A percentile compares a stretch with the other conserved stretches of the same genome.
These are phyloP conservation scores for Sebastes hubbsi DNA, from an alignment of 2,797 vertebrate genomes.

Conservation along the genomic window DNA sequence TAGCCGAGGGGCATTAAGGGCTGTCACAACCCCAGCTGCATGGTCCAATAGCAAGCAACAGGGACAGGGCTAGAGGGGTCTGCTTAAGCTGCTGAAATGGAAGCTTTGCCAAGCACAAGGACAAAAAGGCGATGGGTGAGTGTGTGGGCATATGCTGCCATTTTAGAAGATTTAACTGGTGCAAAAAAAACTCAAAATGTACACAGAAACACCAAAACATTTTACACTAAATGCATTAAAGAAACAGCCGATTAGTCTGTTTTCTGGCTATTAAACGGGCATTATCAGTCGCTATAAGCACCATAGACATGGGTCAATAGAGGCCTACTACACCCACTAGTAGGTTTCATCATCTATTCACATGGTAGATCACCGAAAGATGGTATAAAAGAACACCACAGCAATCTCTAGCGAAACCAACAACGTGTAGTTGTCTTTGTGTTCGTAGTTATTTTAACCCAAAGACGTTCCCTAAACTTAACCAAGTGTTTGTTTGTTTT, in stretches of 20 bases:
- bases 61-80: constrained; percentile 12
- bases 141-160: constrained; percentile 14
- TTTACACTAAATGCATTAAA: neutral
- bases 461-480: too few species aligned
- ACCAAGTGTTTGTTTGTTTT: too few species aligned
- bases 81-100: neutral
- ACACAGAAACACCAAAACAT: neutral
- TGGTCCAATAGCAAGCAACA: constrained; percentile 23
- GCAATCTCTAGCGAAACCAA: too few species aligned
- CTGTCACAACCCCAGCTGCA: constrained; percentile 39
- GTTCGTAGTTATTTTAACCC: too few species aligned
- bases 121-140: constrained; percentile 4
- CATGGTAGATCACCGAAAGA: too few species aligned
- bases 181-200: neutral
- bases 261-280: accelerated
- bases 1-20: neutral
- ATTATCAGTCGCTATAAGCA: too few species aligned
- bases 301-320: too few species aligned
- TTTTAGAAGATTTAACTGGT: constrained; percentile 24
- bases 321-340: too few species aligned
- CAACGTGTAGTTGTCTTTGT: too few species aligned
- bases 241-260: too few species aligned
- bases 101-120: constrained; percentile 32
- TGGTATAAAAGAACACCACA: accelerated
- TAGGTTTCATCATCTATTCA: too few species aligned